Evolutionary conservation across 2,797 vertebrate species (phyloP).

Genomic region (Periophthalmus magnuspinnatus): DNA sequence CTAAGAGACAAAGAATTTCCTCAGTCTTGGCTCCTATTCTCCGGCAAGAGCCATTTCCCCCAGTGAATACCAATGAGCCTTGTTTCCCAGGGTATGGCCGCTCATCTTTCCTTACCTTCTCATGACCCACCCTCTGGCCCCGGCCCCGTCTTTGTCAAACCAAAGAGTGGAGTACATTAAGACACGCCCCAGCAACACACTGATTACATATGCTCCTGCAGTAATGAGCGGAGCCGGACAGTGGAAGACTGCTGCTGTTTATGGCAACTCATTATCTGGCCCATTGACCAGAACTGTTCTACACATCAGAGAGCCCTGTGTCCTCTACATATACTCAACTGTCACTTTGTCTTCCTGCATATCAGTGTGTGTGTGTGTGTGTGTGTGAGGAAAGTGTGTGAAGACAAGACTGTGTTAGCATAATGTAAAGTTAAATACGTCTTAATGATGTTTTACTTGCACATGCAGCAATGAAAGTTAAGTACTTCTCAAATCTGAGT

Average conservation of each 20-base stretch:
- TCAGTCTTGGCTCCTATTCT: constrained; percentile 5
- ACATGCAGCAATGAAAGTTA: constrained; percentile 41
- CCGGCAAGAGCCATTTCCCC: background rate
- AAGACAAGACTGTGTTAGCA: constrained; percentile 29
- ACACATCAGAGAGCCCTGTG: constrained; percentile 74
- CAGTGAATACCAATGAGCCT: constrained; percentile 49
- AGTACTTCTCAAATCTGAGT: constrained; percentile 31
- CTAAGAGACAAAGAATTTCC: background rate
- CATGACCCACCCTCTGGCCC: constrained; percentile 66
- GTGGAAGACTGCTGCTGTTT: constrained; percentile 76
- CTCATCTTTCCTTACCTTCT: constrained; percentile 65
- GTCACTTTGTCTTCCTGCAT: constrained; percentile 63
- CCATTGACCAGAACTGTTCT: constrained; percentile 80
- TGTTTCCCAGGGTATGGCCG: constrained; percentile 52
- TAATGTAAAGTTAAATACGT: constrained; percentile 61
- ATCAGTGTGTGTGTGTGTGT: constrained; percentile 19
- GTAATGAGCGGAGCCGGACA: constrained; percentile 78
- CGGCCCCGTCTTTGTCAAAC: constrained; percentile 66
- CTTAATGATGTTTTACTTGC: constrained; percentile 53
- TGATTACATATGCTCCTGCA: constrained; percentile 76
- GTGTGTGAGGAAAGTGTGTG: background rate
- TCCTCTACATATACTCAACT: constrained; percentile 72
- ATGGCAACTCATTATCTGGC: constrained; percentile 81
- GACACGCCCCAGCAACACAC: constrained; percentile 77
- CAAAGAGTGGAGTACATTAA: constrained; percentile 74